These are phyloP conservation scores for Cecropterus lyciades DNA, from an alignment of 1,140 invertebrate genomes.

Conservation along the genomic window DNA sequence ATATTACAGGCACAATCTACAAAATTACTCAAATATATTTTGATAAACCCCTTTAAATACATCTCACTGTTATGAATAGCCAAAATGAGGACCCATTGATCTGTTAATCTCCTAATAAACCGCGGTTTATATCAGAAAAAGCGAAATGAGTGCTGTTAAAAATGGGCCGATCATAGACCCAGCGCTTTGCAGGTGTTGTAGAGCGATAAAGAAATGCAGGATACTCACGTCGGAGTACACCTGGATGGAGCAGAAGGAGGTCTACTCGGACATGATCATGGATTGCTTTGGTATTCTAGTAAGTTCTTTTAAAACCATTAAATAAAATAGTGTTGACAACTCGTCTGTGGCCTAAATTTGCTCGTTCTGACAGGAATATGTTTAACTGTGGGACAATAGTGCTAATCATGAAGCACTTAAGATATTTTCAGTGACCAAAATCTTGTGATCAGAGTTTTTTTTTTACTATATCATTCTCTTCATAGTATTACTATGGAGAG, in stretches of 20 bases:
- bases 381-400: too few relatives aligned
- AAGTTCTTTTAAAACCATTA: conserved; percentile 43
- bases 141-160: conserved; percentile 39
- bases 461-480: too few relatives aligned
- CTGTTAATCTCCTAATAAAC: conserved; percentile 17
- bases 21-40: background rate
- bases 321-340: background rate
- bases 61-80: background rate
- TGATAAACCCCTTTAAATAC: background rate
- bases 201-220: conserved; percentile 76
- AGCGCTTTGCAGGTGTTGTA: conserved; percentile 69
- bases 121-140: conserved; percentile 30
- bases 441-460: too few relatives aligned
- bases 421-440: too few relatives aligned
- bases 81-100: conserved; percentile 1
- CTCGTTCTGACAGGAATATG: too few relatives aligned
- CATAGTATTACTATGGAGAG: too few relatives aligned
- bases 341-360: too few relatives aligned
- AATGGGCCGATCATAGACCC: conserved; percentile 70
- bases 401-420: too few relatives aligned
- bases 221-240: conserved; percentile 69
- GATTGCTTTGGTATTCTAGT: conserved; percentile 75
- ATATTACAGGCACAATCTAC: background rate
- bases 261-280: conserved; percentile 78
- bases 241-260: conserved; percentile 74